Conservation (phyloP, 2,888 invertebrate species). For the Drosophila kuntzei region DNA sequence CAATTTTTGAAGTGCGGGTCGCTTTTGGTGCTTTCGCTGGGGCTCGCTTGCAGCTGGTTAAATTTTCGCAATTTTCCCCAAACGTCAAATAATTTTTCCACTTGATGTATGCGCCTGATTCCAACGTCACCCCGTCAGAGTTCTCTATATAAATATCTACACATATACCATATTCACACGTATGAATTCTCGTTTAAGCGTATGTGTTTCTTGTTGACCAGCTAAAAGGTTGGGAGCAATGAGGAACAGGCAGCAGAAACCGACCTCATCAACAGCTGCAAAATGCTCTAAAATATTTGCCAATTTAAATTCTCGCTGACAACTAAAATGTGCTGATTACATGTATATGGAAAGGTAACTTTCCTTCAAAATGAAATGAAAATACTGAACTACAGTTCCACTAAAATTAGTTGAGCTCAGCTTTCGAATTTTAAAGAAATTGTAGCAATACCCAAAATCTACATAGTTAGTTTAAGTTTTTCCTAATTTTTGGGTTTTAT, state of each 20-base stretch:
- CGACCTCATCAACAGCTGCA: conserved; percentile 13
- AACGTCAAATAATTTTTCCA: conserved; percentile 71
- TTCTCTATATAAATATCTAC: conserved; percentile 24
- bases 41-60: conserved; percentile 31
- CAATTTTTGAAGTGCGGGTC: conserved; percentile 69
- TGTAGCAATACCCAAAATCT: neutral
- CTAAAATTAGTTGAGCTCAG: neutral
- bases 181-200: neutral
- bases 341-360: neutral
- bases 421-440: neutral
- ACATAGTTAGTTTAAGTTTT: neutral
- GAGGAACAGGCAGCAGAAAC: neutral
- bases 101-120: conserved; percentile 54
- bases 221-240: conserved; percentile 1
- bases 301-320: conserved; percentile 32
- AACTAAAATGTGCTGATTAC: neutral
- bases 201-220: conserved; percentile 13
- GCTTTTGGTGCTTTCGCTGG: conserved; percentile 23
- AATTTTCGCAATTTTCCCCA: conserved; percentile 62
- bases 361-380: neutral
- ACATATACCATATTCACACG: conserved; percentile 2
- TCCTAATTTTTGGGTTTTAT: no score
- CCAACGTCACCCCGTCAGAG: conserved; percentile 22
- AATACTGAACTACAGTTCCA: neutral
- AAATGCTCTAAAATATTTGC: conserved; percentile 24